Evolutionary conservation across 2,888 invertebrate species (phyloP).

Genomic region (Xanthorhoe designata): DNA sequence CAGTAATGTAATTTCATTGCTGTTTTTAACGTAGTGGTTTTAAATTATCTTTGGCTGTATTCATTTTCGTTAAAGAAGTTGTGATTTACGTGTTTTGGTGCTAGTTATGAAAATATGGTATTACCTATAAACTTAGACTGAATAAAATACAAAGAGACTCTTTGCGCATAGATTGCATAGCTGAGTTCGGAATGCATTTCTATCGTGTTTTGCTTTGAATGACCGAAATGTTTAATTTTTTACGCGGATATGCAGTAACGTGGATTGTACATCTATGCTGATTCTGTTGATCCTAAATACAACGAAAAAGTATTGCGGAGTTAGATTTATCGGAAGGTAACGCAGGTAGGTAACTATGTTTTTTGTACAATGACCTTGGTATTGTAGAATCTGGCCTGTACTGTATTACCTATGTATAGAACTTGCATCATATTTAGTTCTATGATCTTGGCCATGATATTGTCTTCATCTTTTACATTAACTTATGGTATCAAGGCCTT

Average conservation of each 20-base stretch:
- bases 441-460: conserved; percentile 22
- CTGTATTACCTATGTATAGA: background rate
- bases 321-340: conserved; percentile 47
- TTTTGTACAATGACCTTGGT: conserved; percentile 51
- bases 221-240: conserved; percentile 55
- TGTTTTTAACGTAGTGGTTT: no score
- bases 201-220: conserved; percentile 44
- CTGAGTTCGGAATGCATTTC: conserved; percentile 18
- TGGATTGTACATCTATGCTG: conserved; percentile 55
- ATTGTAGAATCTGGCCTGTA: conserved; percentile 21
- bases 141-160: background rate
- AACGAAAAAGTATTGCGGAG: conserved; percentile 22
- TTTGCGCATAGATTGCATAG: background rate
- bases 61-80: no score
- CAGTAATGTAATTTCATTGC: no score
- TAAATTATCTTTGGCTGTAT: no score
- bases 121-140: background rate
- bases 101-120: background rate
- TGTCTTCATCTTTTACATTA: background rate
- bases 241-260: conserved; percentile 47
- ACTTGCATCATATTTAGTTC: conserved; percentile 27
- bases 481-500: background rate
- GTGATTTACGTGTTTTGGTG: no score
- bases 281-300: conserved; percentile 37
- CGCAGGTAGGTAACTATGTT: conserved; percentile 15